phyloP scores from a whole-genome alignment of 2,797 vertebrate species.

The Rhynchotus rufescens region DNA sequence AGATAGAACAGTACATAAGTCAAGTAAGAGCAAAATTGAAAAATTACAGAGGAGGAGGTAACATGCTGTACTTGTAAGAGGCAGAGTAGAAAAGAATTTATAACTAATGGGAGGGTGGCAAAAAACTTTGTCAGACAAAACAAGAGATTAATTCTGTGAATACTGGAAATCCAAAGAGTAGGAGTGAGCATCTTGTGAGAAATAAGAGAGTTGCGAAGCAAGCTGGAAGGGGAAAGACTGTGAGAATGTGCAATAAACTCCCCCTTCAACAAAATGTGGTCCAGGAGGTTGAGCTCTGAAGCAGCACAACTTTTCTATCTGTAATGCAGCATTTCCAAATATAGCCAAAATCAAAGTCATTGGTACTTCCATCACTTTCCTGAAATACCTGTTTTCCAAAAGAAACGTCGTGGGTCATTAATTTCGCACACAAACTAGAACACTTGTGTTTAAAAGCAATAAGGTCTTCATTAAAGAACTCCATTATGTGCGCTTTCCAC shows the following conservation, averaged over 20 bases:
- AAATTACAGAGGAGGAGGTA: slow-evolving; percentile 37
- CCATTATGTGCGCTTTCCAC: not conserved
- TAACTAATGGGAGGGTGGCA: not conserved
- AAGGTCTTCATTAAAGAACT: slow-evolving; percentile 38
- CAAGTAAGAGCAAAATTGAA: slow-evolving; percentile 18
- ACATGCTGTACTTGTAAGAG: not conserved
- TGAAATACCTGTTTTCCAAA: not conserved
- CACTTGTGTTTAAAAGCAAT: slow-evolving; percentile 1
- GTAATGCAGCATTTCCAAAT: not conserved
- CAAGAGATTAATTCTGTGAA: not conserved
- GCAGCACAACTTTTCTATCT: not conserved
- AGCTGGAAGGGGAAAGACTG: not conserved
- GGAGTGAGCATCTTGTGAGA: not conserved
- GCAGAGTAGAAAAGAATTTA: slow-evolving; percentile 6
- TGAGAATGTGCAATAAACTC: not conserved
- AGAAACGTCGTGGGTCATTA: not conserved
- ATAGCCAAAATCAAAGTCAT: not conserved
- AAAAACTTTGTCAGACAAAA: slow-evolving; percentile 17
- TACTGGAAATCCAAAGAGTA: not conserved
- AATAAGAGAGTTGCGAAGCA: not conserved
- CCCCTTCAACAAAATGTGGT: not conserved
- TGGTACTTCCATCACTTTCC: not conserved
- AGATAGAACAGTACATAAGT: not conserved
- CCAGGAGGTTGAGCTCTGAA: not conserved
- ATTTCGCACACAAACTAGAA: not conserved